phyloP scores from a whole-genome alignment of 1,140 invertebrate species.

The Drosophila equinoxialis region DNA sequence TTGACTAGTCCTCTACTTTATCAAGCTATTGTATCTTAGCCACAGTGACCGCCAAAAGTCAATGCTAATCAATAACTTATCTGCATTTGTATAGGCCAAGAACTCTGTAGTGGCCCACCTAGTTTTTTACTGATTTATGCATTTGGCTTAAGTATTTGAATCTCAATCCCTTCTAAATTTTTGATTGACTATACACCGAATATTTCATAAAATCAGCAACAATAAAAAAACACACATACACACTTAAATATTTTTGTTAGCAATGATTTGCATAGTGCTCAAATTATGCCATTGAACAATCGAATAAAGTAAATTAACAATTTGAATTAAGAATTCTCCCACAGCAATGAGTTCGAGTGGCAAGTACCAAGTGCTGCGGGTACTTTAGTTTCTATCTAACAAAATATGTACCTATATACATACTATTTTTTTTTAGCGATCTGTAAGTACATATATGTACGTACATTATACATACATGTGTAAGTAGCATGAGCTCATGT shows the following conservation, averaged over 20 bases:
- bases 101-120: too few relatives aligned
- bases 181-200: slow-evolving; percentile 9
- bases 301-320: slow-evolving; percentile 60
- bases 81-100: too few relatives aligned
- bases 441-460: slow-evolving; percentile 4
- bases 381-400: slow-evolving; percentile 60
- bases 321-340: slow-evolving; percentile 61
- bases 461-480: slow-evolving; percentile 67
- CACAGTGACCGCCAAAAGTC: too few relatives aligned
- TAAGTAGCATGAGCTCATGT: slow-evolving; percentile 82
- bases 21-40: too few relatives aligned
- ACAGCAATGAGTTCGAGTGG: slow-evolving; percentile 35
- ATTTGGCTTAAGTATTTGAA: too few relatives aligned
- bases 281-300: slow-evolving; percentile 34
- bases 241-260: slow-evolving; percentile 9
- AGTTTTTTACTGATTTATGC: too few relatives aligned
- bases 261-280: slow-evolving; percentile 34
- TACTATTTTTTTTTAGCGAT: slow-evolving; percentile 4
- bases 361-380: slow-evolving; percentile 72
- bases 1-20: too few relatives aligned
- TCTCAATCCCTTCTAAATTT: neutral
- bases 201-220: too few relatives aligned
- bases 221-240: too few relatives aligned
- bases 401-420: slow-evolving; percentile 13
- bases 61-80: too few relatives aligned